Evolutionary conservation across 2,888 invertebrate genomes (phyloP).

Genomic region (Synergus umbraculus): DNA sequence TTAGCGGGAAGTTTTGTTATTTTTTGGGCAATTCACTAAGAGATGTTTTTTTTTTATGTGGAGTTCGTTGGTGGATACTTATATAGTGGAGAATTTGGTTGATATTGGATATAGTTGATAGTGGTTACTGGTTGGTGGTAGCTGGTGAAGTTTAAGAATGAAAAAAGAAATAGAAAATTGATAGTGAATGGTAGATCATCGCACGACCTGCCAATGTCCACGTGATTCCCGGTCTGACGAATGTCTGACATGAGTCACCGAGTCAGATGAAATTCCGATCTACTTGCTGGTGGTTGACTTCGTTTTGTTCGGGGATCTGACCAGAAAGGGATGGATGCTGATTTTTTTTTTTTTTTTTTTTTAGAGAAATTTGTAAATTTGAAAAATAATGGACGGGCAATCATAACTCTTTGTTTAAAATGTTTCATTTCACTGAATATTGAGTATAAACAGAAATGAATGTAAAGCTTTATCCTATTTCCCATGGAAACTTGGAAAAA

Average conservation of each 20-base stretch:
- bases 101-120: not conserved
- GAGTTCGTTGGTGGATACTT: not conserved
- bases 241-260: constrained; percentile 9
- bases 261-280: constrained; percentile 30
- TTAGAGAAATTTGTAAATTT: too few relatives aligned
- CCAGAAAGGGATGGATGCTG: too few relatives aligned
- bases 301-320: too few relatives aligned
- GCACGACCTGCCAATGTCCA: constrained; percentile 24
- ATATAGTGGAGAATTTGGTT: not conserved
- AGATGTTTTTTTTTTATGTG: not conserved
- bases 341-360: too few relatives aligned
- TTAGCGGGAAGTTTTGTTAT: not conserved
- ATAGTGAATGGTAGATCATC: constrained; percentile 16
- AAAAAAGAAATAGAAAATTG: not conserved
- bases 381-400: too few relatives aligned
- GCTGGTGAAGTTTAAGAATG: not conserved
- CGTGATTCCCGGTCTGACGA: constrained; percentile 11
- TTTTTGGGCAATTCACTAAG: not conserved
- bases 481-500: too few relatives aligned
- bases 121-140: not conserved
- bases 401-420: too few relatives aligned
- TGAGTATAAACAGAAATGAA: too few relatives aligned
- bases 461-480: not conserved
- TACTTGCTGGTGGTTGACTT: constrained; percentile 4
- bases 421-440: too few relatives aligned